Percentiles rank a stretch among this genome's conserved stretches.
These are phyloP conservation scores for Limulus polyphemus DNA, from an alignment of 2,888 invertebrate species.

Conservation along the genomic window DNA sequence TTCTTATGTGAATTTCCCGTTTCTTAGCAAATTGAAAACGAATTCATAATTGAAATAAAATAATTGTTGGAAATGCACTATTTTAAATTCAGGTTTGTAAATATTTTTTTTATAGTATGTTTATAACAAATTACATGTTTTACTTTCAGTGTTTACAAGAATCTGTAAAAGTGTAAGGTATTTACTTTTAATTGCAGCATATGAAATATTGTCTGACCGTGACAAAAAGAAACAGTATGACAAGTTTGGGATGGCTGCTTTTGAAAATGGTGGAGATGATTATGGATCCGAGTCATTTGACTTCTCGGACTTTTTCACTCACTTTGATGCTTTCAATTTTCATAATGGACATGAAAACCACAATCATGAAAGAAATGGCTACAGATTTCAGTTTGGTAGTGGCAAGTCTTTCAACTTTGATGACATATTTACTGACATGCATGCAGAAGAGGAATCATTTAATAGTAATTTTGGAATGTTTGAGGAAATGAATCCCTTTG, in stretches of 20 bases:
- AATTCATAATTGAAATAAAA: too few species aligned
- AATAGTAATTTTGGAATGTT: conserved; percentile 26
- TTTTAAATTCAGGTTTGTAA: too few species aligned
- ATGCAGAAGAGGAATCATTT: conserved; percentile 27
- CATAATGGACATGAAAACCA: conserved; percentile 16
- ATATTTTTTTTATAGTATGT: too few species aligned
- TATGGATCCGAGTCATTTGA: conserved; percentile 33
- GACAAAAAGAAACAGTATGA: conserved; percentile 40
- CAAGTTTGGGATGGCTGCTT: conserved; percentile 36
- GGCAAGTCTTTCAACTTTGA: conserved; percentile 33
- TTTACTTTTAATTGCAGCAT: conserved; percentile 34
- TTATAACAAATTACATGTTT: too few species aligned
- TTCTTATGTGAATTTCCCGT: too few species aligned
- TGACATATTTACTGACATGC: conserved; percentile 34
- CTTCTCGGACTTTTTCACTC: conserved; percentile 38
- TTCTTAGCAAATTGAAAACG: conserved; percentile 15
- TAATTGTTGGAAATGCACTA: too few species aligned
- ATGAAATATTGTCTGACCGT: conserved; percentile 39
- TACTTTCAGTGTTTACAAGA: too few species aligned
- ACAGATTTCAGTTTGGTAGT: conserved; percentile 11
- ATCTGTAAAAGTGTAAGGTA: too few species aligned
- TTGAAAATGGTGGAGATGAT: conserved; percentile 26
- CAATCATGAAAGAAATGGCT: conserved; percentile 11
- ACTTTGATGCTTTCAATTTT: conserved; percentile 30
- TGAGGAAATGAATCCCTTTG: conserved; percentile 29